Conservation (phyloP, 2,888 invertebrate species). For the Melipona bicolor region DNA sequence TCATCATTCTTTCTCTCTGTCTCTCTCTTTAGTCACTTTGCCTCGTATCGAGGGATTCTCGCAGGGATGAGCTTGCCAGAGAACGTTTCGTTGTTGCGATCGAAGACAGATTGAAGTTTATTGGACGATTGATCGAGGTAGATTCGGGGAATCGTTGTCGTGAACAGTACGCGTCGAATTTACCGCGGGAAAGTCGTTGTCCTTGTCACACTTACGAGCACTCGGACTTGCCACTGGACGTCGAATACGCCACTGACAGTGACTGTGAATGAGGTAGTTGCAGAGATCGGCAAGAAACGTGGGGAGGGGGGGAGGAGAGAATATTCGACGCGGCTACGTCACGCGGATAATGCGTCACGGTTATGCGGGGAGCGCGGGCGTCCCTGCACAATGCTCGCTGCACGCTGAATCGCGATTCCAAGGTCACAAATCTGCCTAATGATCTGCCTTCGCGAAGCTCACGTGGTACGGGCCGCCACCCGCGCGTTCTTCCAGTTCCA, state of each 20-base stretch:
- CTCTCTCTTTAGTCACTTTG: background rate
- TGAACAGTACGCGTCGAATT: slow-evolving; percentile 21
- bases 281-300: background rate
- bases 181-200: slow-evolving; percentile 22
- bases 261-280: background rate
- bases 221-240: background rate
- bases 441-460: slow-evolving; percentile 47
- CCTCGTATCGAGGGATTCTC: too few species aligned
- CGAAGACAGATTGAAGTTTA: slow-evolving; percentile 7
- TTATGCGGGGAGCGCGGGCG: slow-evolving; percentile 39
- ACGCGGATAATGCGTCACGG: slow-evolving; percentile 43
- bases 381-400: slow-evolving; percentile 24
- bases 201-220: background rate
- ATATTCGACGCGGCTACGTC: background rate
- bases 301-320: background rate
- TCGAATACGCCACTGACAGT: background rate
- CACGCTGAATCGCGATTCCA: slow-evolving; percentile 40
- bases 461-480: slow-evolving; percentile 50
- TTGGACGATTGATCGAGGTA: background rate
- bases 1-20: background rate
- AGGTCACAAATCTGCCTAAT: slow-evolving; percentile 59
- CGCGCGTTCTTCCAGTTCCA: slow-evolving; percentile 1
- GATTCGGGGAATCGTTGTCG: background rate
- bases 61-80: background rate
- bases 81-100: slow-evolving; percentile 31